phyloP scores from a whole-genome alignment of 2,888 invertebrate species.

The Diplolepis rosae region DNA sequence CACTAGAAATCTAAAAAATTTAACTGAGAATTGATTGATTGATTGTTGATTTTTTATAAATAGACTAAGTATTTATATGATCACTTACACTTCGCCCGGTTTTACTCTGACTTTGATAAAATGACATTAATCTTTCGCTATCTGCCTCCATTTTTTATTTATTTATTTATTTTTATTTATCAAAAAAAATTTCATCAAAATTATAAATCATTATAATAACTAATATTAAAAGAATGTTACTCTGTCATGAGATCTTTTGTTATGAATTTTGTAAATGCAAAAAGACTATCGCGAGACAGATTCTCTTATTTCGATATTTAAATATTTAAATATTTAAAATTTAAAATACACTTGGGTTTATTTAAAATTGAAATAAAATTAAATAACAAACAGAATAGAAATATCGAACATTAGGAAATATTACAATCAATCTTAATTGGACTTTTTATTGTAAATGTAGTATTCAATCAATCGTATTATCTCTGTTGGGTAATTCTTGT shows the following conservation, averaged over 20 bases:
- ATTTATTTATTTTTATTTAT: background rate
- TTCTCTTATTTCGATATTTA: background rate
- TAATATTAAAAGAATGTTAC: background rate
- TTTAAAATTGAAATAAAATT: too few species aligned
- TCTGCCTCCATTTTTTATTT: background rate
- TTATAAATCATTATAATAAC: background rate
- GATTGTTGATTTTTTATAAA: background rate
- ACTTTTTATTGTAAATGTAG: constrained; percentile 21
- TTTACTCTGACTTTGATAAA: background rate
- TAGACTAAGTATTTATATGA: background rate
- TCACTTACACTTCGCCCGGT: background rate
- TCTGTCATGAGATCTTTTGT: background rate
- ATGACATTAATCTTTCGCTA: background rate
- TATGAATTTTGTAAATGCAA: background rate
- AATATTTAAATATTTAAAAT: background rate
- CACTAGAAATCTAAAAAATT: background rate
- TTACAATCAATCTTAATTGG: too few species aligned
- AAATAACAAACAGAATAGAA: too few species aligned
- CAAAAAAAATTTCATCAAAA: background rate
- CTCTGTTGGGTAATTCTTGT: constrained; percentile 49
- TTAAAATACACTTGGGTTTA: background rate
- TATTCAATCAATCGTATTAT: constrained; percentile 39
- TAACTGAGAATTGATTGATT: background rate
- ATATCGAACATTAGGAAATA: too few species aligned
- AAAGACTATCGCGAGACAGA: background rate